phyloP scores from a whole-genome alignment of 1,140 invertebrate genomes.

The Melanaphis sacchari region DNA sequence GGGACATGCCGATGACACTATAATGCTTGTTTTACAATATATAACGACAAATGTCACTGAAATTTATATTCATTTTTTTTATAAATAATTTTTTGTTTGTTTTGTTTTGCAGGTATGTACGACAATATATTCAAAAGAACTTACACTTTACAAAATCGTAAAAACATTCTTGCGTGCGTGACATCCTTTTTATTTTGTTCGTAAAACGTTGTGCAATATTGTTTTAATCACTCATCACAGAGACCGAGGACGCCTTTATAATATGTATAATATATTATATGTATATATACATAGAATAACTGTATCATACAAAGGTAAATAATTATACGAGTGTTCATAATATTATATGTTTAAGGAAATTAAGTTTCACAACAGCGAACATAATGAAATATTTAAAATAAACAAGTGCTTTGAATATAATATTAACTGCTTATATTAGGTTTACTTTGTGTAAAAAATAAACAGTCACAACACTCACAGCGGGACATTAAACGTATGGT shows the following conservation, averaged over 20 bases:
- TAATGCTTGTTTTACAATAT: conserved; percentile 9
- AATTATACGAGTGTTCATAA: neutral
- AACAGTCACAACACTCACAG: neutral
- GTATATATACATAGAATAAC: too few relatives aligned
- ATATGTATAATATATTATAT: too few relatives aligned
- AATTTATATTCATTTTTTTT: conserved; percentile 29
- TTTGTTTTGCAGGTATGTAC: conserved; percentile 44
- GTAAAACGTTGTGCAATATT: neutral
- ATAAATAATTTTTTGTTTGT: conserved; percentile 4
- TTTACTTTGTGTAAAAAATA: neutral
- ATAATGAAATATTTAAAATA: neutral
- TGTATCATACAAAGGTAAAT: neutral
- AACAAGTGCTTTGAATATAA: neutral
- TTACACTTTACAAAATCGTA: conserved; percentile 17
- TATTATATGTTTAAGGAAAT: neutral
- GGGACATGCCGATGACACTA: neutral
- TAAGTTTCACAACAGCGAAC: neutral
- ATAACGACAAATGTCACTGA: conserved; percentile 7
- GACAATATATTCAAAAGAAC: neutral
- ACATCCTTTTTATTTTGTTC: neutral
- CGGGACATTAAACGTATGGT: neutral
- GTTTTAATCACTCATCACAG: neutral
- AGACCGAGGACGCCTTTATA: neutral
- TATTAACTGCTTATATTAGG: neutral
- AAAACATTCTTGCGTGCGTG: neutral